Base-by-base conservation (phyloP, 2,888 invertebrate genomes). In the Melipona bicolor region DNA sequence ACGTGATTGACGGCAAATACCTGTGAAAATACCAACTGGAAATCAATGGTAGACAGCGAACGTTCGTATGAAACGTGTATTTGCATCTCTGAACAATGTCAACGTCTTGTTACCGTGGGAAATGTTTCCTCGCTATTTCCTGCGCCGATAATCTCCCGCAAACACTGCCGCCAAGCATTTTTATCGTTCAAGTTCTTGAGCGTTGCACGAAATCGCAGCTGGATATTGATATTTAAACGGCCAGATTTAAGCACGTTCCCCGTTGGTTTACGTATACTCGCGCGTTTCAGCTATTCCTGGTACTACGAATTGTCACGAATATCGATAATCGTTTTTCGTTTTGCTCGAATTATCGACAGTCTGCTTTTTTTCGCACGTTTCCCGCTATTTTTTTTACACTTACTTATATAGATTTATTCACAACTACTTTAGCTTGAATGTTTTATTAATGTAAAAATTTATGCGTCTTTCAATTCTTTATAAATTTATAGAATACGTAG, bases 341-440 rank as follows among this genome's bases (percentile, higher is more conserved):
- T 27, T 49, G 59, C 54, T 64, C 62, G 43, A 76, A 84, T 87
- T 82, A 81, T 82, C 79, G 81, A 72, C 84, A 81, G 76, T 59
- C 43, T 64, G 77, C 71, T 81, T 79, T 54, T 68, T 36, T 43
- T 11, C 11, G 43, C 43, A 43, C 43, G 43, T 43, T 43, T 9
- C 9, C 43, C 43, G 9, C 9, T 9, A 43, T 2, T 43, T 43
- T 43, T 43, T 43, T 43, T 43, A 43, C 5, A 36, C 6, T 9
- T 36, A 6, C 1, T 11, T 43, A 43, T 11, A 1, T 36, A 36
- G 36, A 36, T 43, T 43, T 43, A 9, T 43, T 43, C 43, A 9
- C 9, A 43, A 43, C 9, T 9, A 43, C 9, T 43, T 43, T 9
- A 9, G 43, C 43, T 43, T 11, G 11, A 43, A 43, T 43, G 9